These are phyloP conservation scores for Gymnoscopelus braueri DNA, from an alignment of 2,797 vertebrate species.

Conservation along the genomic window DNA sequence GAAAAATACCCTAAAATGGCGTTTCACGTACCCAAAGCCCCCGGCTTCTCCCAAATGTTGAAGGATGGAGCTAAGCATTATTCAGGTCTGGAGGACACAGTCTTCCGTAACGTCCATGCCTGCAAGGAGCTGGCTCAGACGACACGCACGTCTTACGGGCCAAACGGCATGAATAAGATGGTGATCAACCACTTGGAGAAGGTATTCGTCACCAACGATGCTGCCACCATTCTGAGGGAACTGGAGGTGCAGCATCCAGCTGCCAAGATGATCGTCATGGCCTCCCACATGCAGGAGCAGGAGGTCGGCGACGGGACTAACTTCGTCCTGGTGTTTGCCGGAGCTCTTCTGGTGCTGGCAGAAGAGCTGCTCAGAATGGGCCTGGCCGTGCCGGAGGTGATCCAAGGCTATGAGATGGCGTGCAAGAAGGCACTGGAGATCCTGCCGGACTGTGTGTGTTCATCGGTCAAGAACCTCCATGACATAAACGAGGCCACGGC, in stretches of 20 bases:
- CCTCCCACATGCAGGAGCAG: slow-evolving; percentile 98
- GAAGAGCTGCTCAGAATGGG: slow-evolving; percentile 97
- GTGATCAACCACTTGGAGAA: slow-evolving; percentile 99
- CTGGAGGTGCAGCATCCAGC: slow-evolving; percentile 98
- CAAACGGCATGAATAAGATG: slow-evolving; percentile 99
- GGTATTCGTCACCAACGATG: slow-evolving; percentile 97
- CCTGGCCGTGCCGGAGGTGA: slow-evolving; percentile 93
- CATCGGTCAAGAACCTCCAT: slow-evolving; percentile 90
- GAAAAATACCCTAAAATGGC: slow-evolving; percentile 61
- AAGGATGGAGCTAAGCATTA: slow-evolving; percentile 98
- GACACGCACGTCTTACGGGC: slow-evolving; percentile 95
- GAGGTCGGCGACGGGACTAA: slow-evolving; percentile 99
- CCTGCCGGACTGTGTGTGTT: slow-evolving; percentile 90
- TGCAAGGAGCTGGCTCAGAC: slow-evolving; percentile 97
- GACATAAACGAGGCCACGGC: slow-evolving; percentile 88
- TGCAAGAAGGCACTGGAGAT: slow-evolving; percentile 92
- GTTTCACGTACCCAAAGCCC: slow-evolving; percentile 94
- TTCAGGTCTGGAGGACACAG: slow-evolving; percentile 96
- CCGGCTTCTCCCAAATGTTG: slow-evolving; percentile 98
- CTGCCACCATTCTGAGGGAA: slow-evolving; percentile 95
- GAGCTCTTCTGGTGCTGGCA: slow-evolving; percentile 92
- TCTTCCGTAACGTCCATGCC: slow-evolving; percentile 95
- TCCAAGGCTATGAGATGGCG: slow-evolving; percentile 95
- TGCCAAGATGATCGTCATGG: slow-evolving; percentile 98
- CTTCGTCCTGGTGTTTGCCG: slow-evolving; percentile 96